phyloP scores from a whole-genome alignment of 2,113 vertebrate genomes.

The Hystrix cristata region DNA sequence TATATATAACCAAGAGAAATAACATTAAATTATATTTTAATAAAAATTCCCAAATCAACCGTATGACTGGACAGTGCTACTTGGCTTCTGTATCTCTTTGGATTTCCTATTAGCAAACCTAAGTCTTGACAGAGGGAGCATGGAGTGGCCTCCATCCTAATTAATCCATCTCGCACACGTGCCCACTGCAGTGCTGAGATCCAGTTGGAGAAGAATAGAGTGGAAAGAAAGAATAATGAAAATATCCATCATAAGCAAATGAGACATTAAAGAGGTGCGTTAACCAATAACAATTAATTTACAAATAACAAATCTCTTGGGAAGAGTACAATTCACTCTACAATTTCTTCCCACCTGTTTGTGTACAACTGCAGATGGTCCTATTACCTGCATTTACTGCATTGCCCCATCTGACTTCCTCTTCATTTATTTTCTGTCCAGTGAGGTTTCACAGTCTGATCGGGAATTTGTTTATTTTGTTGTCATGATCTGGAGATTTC shows the following conservation, averaged over 20 bases:
- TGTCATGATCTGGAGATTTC: neutral
- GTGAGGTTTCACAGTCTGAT: neutral
- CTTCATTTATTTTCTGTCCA: slow-evolving; percentile 24
- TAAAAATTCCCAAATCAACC: slow-evolving; percentile 3
- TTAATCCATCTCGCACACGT: neutral
- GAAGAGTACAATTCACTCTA: neutral
- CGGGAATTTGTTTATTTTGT: slow-evolving; percentile 33
- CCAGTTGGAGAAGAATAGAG: neutral
- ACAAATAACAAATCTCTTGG: neutral
- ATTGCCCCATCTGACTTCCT: neutral
- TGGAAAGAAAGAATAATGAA: neutral
- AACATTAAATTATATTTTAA: neutral
- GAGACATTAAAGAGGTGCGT: neutral
- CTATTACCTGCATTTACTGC: neutral
- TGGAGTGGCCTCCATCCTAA: neutral
- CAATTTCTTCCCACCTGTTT: neutral
- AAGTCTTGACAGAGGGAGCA: neutral
- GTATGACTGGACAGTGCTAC: neutral
- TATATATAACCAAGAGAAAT: slow-evolving; percentile 32
- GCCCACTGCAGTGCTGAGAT: neutral
- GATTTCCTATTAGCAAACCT: neutral
- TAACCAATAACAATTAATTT: slow-evolving; percentile 31
- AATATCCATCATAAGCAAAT: neutral
- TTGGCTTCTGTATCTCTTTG: neutral
- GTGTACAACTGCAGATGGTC: neutral